Evolutionary conservation across 2,888 invertebrate genomes (phyloP).

Genomic region (Polymixis flavicincta): DNA sequence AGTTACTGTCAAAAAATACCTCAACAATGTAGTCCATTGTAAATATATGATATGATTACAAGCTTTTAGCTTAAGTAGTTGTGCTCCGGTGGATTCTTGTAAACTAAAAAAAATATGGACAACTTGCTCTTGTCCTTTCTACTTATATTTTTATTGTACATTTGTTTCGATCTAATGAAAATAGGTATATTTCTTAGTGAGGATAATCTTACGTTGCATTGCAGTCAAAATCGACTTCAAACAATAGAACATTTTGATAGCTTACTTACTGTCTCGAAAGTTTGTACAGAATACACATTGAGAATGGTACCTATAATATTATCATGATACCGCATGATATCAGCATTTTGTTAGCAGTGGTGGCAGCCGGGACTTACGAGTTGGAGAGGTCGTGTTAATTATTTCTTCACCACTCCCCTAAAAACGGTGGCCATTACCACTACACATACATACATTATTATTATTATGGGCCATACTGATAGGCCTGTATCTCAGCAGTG

Average conservation of each 20-base stretch:
- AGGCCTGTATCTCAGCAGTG: too few species aligned
- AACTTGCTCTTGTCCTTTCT: background rate
- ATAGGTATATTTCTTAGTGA: background rate
- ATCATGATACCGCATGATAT: background rate
- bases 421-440: too few species aligned
- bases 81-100: background rate
- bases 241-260: background rate
- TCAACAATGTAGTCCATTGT: constrained; percentile 27
- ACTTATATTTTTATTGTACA: background rate
- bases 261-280: background rate
- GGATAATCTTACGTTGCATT: background rate
- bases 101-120: background rate
- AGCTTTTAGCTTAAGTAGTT: background rate
- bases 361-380: too few species aligned
- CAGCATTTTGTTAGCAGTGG: too few species aligned
- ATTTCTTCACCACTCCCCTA: too few species aligned
- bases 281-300: background rate
- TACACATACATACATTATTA: too few species aligned
- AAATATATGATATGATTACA: constrained; percentile 8
- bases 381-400: too few species aligned
- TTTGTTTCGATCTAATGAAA: background rate
- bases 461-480: too few species aligned
- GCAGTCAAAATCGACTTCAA: background rate
- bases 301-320: background rate
- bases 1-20: constrained; percentile 38